Evolutionary conservation across 92 coral and sea anemone genomes (phyloP), one percentile per base, ranked within the genome.

Genomic region (Scolanthus callimorphus): DNA sequence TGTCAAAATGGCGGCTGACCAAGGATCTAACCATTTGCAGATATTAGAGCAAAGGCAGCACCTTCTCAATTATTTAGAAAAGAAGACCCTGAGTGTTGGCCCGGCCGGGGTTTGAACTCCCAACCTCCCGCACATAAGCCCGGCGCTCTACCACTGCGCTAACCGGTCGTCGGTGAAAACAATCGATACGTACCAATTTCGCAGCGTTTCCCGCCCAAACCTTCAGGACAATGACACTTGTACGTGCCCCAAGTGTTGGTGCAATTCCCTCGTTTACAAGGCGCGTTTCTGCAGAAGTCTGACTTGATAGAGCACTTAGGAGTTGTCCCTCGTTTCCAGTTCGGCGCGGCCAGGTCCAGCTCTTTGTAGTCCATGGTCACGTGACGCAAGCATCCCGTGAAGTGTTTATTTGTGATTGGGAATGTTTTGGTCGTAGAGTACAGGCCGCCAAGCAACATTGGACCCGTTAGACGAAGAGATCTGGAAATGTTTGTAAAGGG

Each of bases 401-500:
- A 88, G 53, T 79, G 66, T 51, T 26, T 61, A 31, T 67, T 71
- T 2, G 54, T 49, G 72, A 92, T 71, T 17, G 94, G 94, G 57
- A 63, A 73, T 27, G 49, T 57, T 1, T 52, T 43, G 0, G 77
- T 77, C 1, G 73, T 17, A 27, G 84, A 55, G 34, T 86, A 79
- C 0, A 81, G 61, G 3, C 96, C 94, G 17, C 98, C 98, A 1
- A 92, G 72, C 48, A 92, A 24, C 44, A 92, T 60, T 1, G 98
- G 98, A 0, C 92, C 90, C 13, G 92, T 80, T 25, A 92, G 80
- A 29, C 84, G 91, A 45, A 92, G 49, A 9, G 96, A 88, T 60
- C 98, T 80, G 41, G 41, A 34, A 34, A 34, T n/a, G n/a, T n/a
- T n/a, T n/a, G n/a, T n/a, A n/a, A n/a, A n/a, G n/a, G n/a, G n/a